phyloP scores from a whole-genome alignment of 2,113 vertebrate genomes.

The Gopherus flavomarginatus region DNA sequence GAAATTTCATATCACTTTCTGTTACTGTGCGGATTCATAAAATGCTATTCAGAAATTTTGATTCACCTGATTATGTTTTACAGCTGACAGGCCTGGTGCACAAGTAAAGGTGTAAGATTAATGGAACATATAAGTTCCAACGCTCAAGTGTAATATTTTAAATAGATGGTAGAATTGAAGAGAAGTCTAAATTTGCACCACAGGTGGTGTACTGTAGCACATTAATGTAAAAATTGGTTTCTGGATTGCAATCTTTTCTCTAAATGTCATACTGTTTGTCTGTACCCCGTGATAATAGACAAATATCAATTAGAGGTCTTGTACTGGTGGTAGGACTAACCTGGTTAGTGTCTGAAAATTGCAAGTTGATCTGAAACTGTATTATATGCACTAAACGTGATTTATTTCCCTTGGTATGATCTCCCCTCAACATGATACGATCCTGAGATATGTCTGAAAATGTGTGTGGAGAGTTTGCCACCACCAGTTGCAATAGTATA shows the following conservation, averaged over 20 bases:
- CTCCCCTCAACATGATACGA: fast-evolving
- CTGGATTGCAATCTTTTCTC: neutral
- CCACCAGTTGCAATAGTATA: neutral
- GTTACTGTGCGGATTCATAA: neutral
- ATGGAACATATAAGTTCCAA: neutral
- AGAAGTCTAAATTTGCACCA: neutral
- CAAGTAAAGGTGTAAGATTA: neutral
- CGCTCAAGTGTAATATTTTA: neutral
- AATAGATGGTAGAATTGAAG: neutral
- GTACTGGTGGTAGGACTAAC: neutral
- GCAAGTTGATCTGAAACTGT: neutral
- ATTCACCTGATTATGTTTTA: neutral
- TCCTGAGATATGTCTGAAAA: neutral
- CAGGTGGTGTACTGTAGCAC: neutral
- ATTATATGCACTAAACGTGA: fast-evolving
- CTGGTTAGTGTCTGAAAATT: neutral
- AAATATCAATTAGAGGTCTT: neutral
- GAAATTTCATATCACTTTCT: neutral
- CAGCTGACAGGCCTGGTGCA: neutral
- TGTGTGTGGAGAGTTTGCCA: neutral
- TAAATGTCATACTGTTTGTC: neutral
- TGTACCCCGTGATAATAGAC: too few relatives aligned
- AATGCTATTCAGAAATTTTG: neutral
- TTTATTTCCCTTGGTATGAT: neutral
- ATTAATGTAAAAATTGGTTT: neutral